Evolutionary conservation across 2,888 invertebrate genomes (phyloP).

Genomic region (Cheilosia impressa): DNA sequence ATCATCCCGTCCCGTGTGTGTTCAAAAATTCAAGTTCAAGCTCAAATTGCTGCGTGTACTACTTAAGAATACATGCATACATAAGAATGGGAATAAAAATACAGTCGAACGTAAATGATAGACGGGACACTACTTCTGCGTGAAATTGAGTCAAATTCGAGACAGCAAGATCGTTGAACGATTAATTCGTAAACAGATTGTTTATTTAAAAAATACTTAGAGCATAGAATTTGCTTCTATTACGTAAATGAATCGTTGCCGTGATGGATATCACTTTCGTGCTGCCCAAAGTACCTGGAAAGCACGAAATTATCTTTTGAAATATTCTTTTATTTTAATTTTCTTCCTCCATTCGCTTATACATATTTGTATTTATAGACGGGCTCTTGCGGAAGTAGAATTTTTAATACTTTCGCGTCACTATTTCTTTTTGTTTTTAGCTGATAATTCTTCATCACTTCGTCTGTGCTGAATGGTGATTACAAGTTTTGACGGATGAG

Average conservation of each 20-base stretch:
- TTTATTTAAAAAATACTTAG: slow-evolving; percentile 17
- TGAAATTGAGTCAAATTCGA: slow-evolving; percentile 13
- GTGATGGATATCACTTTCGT: slow-evolving; percentile 56
- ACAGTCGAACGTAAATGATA: slow-evolving; percentile 25
- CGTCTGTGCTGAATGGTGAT: background rate
- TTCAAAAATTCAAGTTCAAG: slow-evolving; percentile 61
- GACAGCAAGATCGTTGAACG: slow-evolving; percentile 42
- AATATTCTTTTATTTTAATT: slow-evolving; percentile 7
- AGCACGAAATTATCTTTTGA: slow-evolving; percentile 39
- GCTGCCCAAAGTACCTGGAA: slow-evolving; percentile 40
- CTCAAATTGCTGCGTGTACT: slow-evolving; percentile 35
- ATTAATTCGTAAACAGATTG: slow-evolving; percentile 33
- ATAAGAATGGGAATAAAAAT: slow-evolving; percentile 17
- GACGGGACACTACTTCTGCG: background rate
- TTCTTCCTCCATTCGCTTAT: slow-evolving; percentile 30
- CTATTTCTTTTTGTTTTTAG: slow-evolving; percentile 15
- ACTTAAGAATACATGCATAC: slow-evolving; percentile 26
- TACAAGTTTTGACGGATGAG: slow-evolving; percentile 53
- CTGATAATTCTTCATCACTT: slow-evolving; percentile 23
- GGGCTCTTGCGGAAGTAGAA: slow-evolving; percentile 65
- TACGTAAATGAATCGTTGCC: slow-evolving; percentile 43
- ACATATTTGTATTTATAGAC: slow-evolving; percentile 48
- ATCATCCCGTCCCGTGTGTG: slow-evolving; percentile 20
- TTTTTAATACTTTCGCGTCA: slow-evolving; percentile 42
- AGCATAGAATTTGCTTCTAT: slow-evolving; percentile 3